phyloP scores from a whole-genome alignment of 2,797 vertebrate species.

The Geotrypetes seraphini region DNA sequence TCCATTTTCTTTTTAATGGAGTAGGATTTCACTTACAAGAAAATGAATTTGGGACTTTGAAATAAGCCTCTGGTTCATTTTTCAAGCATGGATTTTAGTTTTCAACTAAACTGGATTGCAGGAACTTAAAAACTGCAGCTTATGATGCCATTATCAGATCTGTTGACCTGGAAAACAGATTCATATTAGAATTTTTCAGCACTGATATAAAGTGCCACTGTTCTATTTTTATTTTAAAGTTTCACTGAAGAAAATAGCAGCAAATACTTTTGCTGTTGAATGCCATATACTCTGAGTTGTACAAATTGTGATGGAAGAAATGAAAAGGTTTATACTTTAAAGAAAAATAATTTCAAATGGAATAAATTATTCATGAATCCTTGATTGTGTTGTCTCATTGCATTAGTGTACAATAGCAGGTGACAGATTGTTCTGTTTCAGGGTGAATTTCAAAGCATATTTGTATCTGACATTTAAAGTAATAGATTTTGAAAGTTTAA shows the following conservation, averaged over 20 bases:
- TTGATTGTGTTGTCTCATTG: slow-evolving; percentile 35
- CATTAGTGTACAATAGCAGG: no score
- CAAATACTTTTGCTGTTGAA: slow-evolving; percentile 56
- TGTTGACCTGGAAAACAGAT: slow-evolving; percentile 15
- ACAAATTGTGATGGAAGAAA: slow-evolving; percentile 63
- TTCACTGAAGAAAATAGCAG: slow-evolving; percentile 39
- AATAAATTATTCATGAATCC: slow-evolving; percentile 68
- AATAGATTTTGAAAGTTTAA: no score
- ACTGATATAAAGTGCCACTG: slow-evolving; percentile 33
- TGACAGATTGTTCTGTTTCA: no score
- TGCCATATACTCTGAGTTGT: slow-evolving; percentile 62
- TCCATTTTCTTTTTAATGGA: slow-evolving; percentile 28
- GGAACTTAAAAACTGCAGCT: slow-evolving; percentile 24
- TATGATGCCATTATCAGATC: slow-evolving; percentile 19
- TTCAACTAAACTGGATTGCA: slow-evolving; percentile 35
- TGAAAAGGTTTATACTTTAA: slow-evolving; percentile 60
- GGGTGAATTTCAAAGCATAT: no score
- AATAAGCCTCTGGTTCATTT: slow-evolving; percentile 44
- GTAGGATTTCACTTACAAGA: slow-evolving; percentile 30
- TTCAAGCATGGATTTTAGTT: slow-evolving; percentile 36
- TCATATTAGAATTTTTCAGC: slow-evolving; percentile 20
- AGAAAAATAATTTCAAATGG: slow-evolving; percentile 53
- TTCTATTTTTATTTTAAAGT: slow-evolving; percentile 25
- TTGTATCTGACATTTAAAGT: no score
- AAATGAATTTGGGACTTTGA: slow-evolving; percentile 51